Conservation (phyloP, 2,113 vertebrate species). For the Meles meles region DNA sequence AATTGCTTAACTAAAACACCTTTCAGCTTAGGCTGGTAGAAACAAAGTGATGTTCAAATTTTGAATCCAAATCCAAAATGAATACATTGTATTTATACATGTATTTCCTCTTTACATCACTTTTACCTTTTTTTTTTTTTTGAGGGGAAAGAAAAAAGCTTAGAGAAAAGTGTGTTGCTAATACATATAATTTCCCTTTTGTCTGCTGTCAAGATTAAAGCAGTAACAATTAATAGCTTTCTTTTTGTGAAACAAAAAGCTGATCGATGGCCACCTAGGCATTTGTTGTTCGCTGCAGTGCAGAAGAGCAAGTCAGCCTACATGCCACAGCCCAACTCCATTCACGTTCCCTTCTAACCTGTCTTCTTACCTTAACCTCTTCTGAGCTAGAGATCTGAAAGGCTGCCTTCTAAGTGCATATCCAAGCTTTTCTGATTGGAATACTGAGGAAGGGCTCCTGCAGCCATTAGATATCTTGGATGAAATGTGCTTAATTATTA, state of each 20-base stretch:
- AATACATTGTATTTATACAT: neutral
- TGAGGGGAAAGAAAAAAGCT: neutral
- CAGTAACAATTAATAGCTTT: neutral
- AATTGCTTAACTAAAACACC: neutral
- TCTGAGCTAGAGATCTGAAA: neutral
- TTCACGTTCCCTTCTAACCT: neutral
- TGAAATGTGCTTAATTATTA: neutral
- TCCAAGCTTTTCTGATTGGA: neutral
- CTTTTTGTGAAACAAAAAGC: neutral
- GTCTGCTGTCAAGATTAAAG: neutral
- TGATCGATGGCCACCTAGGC: neutral
- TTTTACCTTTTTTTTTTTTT: neutral
- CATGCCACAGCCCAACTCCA: neutral
- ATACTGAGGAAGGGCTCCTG: neutral
- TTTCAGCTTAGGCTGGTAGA: neutral
- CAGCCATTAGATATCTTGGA: neutral
- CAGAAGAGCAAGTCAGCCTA: neutral
- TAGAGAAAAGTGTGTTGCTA: neutral
- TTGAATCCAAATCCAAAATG: neutral
- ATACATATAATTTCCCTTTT: neutral
- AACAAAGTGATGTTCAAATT: neutral
- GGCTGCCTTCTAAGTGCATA: neutral
- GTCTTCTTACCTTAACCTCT: neutral
- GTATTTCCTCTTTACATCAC: neutral
- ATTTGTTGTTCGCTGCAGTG: neutral